Percentiles rank a stretch among this genome's conserved stretches.
Conservation (phyloP, 2,113 vertebrate species). For the Prunella fulvescens region DNA sequence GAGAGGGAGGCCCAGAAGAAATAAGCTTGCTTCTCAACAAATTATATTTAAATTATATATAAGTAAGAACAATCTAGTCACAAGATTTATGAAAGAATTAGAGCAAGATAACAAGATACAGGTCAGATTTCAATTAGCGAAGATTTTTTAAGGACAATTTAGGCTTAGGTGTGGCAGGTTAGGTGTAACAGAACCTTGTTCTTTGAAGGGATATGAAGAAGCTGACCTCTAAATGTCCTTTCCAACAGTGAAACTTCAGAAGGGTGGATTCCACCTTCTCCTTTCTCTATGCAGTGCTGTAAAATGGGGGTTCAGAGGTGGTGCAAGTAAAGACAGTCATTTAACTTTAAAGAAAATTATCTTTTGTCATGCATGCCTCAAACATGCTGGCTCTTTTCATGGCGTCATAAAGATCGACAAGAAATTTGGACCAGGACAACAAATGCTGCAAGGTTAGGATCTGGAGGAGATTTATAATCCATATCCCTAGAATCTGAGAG, state of each 20-base stretch:
- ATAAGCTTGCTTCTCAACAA: not conserved
- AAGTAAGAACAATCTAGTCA: not conserved
- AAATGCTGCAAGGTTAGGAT: not conserved
- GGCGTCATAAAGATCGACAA: not conserved
- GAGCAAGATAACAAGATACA: not conserved
- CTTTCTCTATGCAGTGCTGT: not conserved
- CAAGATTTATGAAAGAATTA: not conserved
- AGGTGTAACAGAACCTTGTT: not conserved
- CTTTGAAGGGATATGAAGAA: not conserved
- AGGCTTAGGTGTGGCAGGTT: not conserved
- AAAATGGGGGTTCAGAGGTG: not conserved
- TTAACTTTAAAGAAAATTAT: not conserved
- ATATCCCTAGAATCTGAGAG: not conserved
- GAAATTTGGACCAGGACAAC: not conserved
- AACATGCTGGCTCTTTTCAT: not conserved
- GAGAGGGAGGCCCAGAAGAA: not conserved
- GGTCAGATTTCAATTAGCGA: not conserved
- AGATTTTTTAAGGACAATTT: not conserved
- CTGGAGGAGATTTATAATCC: not conserved
- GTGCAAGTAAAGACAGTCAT: not conserved
- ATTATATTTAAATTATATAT: not conserved
- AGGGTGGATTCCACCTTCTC: not conserved
- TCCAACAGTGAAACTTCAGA: not conserved
- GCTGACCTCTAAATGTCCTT: not conserved
- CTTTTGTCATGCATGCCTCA: not conserved